Percentiles rank a stretch among this genome's conserved stretches.
Evolutionary conservation across 23 tunicate genomes (phyloP).

Genomic region (Styela plicata): DNA sequence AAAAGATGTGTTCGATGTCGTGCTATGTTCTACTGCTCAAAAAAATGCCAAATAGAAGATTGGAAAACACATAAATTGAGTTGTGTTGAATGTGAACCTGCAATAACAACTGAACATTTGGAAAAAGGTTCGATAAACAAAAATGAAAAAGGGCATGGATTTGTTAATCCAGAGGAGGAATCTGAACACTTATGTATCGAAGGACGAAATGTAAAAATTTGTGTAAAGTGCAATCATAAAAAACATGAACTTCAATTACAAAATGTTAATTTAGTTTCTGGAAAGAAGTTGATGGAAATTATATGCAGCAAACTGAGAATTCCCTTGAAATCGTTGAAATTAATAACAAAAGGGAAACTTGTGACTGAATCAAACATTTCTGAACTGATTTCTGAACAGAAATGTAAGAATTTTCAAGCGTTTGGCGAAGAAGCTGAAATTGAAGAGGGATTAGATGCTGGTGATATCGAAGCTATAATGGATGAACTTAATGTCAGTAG

Average conservation of each 20-base stretch:
- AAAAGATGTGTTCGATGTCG: neutral
- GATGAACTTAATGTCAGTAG: conserved; percentile 49
- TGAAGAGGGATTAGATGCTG: conserved; percentile 52
- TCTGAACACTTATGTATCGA: neutral
- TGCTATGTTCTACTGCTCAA: neutral
- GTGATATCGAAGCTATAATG: conserved; percentile 55
- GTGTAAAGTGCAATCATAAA: conserved; percentile 30
- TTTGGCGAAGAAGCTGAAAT: conserved; percentile 69
- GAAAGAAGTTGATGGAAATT: conserved; percentile 3
- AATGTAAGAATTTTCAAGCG: conserved; percentile 48
- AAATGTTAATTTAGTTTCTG: neutral
- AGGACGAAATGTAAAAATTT: neutral
- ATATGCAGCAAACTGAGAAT: conserved; percentile 24
- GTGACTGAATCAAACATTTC: conserved; percentile 36
- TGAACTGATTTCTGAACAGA: conserved; percentile 25
- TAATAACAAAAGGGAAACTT: conserved; percentile 51
- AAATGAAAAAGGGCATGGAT: neutral
- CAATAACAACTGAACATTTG: neutral
- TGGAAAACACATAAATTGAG: conserved; percentile 16
- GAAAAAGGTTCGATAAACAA: neutral
- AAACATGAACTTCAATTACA: conserved; percentile 5
- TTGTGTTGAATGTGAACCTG: neutral
- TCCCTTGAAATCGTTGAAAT: conserved; percentile 37
- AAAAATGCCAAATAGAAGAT: conserved; percentile 19
- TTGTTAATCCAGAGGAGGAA: no score